phyloP scores from a whole-genome alignment of 2,888 invertebrate species.

The Fragum sueziense region DNA sequence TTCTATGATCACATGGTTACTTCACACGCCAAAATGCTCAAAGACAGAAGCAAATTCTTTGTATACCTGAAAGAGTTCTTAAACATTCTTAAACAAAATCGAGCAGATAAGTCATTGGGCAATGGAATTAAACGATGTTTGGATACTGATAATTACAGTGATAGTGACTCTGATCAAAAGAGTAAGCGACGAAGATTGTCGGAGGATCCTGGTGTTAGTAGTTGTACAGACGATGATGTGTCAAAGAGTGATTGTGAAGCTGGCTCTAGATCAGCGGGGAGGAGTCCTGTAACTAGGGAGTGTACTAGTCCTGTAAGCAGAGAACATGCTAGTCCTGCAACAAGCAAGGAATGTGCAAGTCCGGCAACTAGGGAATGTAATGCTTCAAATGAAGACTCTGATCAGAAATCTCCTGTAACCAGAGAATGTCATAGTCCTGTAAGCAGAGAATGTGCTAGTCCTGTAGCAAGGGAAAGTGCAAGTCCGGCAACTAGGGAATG shows the following conservation, averaged over 20 bases:
- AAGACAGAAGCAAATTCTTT: constrained; percentile 64
- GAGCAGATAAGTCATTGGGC: not conserved
- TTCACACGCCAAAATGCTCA: constrained; percentile 62
- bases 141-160: constrained; percentile 10
- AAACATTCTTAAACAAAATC: constrained; percentile 66
- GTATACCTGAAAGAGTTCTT: constrained; percentile 73
- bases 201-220: not conserved
- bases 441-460: too few species aligned
- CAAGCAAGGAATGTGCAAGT: too few species aligned
- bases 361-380: too few species aligned
- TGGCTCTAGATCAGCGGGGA: not conserved
- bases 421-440: too few species aligned
- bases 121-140: not conserved
- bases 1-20: constrained; percentile 59
- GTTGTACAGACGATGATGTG: not conserved
- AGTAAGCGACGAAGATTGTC: not conserved
- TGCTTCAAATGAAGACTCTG: too few species aligned
- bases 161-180: constrained; percentile 1
- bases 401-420: too few species aligned
- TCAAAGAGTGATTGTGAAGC: not conserved
- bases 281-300: too few species aligned
- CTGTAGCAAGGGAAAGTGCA: too few species aligned
- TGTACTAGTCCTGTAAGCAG: too few species aligned
- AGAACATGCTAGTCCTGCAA: too few species aligned
- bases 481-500: too few species aligned